Percentiles rank a stretch among this genome's conserved stretches.
These are phyloP conservation scores for Drosophila borealis DNA, from an alignment of 2,888 invertebrate species.

Conservation along the genomic window DNA sequence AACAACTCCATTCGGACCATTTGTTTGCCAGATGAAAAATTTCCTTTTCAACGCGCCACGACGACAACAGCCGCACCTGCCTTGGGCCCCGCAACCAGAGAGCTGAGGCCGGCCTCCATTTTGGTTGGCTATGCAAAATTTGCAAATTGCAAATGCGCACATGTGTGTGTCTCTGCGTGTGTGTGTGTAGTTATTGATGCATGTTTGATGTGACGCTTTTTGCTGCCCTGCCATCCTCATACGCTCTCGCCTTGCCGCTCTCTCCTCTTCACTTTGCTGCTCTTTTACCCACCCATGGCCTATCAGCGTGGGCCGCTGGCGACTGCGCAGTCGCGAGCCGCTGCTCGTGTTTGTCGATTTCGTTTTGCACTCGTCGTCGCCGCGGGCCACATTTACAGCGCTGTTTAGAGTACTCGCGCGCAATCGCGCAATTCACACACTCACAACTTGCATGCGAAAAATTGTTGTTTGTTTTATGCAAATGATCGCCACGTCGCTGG, in stretches of 20 bases:
- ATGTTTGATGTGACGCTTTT: conserved; percentile 78
- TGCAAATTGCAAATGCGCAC: conserved; percentile 74
- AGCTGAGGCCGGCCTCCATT: conserved; percentile 41
- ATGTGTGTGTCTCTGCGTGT: conserved; percentile 6
- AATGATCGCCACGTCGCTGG: conserved; percentile 64
- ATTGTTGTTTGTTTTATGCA: conserved; percentile 79
- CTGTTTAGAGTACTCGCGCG: conserved; percentile 17
- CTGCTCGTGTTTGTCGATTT: conserved; percentile 65
- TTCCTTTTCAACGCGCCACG: conserved; percentile 72
- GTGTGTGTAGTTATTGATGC: conserved; percentile 68
- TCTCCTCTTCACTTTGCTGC: conserved; percentile 3
- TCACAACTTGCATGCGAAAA: conserved; percentile 38
- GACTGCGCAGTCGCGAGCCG: conserved; percentile 34
- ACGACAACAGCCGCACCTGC: conserved; percentile 63
- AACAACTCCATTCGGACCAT: conserved; percentile 61
- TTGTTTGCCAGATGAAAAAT: conserved; percentile 73
- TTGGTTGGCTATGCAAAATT: conserved; percentile 66
- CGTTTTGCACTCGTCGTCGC: conserved; percentile 65
- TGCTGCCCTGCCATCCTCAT: conserved; percentile 30
- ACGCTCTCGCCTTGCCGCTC: neutral
- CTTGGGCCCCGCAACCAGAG: conserved; percentile 19
- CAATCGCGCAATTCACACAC: conserved; percentile 35
- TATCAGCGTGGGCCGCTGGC: conserved; percentile 43
- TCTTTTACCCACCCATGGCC: conserved; percentile 10
- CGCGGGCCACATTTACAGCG: conserved; percentile 66